Evolutionary conservation across 1,140 invertebrate species (phyloP).

Genomic region (Cyclargus thomasi): DNA sequence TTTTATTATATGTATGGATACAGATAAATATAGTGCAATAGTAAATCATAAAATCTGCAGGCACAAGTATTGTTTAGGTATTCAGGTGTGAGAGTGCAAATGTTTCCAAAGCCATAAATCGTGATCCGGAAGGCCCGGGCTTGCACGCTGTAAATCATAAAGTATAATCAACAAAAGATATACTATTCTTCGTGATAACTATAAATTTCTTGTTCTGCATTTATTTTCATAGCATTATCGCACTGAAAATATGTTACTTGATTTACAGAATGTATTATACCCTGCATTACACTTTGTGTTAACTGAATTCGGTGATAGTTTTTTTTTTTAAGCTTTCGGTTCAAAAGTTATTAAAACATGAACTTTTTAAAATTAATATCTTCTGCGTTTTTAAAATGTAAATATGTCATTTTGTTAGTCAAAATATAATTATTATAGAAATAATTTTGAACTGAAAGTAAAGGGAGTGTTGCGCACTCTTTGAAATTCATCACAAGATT

Average conservation of each 20-base stretch:
- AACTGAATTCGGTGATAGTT: background rate
- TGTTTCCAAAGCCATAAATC: constrained; percentile 39
- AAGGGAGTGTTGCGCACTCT: no score
- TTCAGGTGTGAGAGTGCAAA: constrained; percentile 32
- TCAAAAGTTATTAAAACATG: no score
- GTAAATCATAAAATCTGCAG: constrained; percentile 12
- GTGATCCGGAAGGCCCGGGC: constrained; percentile 28
- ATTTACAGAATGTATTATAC: background rate
- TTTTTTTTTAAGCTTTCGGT: no score
- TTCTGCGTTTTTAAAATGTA: no score
- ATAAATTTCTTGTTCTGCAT: constrained; percentile 13
- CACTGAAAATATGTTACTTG: background rate
- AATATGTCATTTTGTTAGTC: no score
- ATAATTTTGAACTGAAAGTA: no score
- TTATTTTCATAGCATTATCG: constrained; percentile 10
- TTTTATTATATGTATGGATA: no score
- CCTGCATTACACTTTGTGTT: background rate
- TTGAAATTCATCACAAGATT: no score
- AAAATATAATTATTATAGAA: no score
- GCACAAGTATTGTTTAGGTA: constrained; percentile 20
- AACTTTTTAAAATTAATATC: no score
- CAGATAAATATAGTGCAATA: background rate
- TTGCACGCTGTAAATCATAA: constrained; percentile 22
- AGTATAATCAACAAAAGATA: constrained; percentile 20
- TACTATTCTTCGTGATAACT: constrained; percentile 10